These are phyloP conservation scores for Sitodiplosis mosellana DNA, from an alignment of 1,140 invertebrate species.

Conservation along the genomic window DNA sequence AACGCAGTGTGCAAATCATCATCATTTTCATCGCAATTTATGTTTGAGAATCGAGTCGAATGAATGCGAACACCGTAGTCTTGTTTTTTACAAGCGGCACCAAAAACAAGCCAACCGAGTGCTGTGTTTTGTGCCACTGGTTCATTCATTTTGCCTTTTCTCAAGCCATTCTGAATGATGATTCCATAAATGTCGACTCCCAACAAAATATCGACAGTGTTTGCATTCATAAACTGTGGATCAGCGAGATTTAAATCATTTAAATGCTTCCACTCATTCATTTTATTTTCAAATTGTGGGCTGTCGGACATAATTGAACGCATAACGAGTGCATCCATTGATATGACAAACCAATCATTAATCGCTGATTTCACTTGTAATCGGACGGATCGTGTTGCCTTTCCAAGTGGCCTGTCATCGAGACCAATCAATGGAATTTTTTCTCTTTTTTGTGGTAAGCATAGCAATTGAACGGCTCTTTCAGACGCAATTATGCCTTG, in stretches of 20 bases:
- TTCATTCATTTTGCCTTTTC: not conserved
- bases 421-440: too few relatives aligned
- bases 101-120: too few relatives aligned
- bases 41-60: not conserved
- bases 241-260: not conserved
- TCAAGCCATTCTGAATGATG: not conserved
- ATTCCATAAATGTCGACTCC: not conserved
- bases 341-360: too few relatives aligned
- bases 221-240: not conserved
- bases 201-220: not conserved
- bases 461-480: too few relatives aligned
- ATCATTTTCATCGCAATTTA: not conserved
- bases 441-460: too few relatives aligned
- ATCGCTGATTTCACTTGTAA: too few relatives aligned
- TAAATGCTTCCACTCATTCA: not conserved
- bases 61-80: not conserved
- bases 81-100: not conserved
- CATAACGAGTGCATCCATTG: too few relatives aligned
- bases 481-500: too few relatives aligned
- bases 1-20: conserved; percentile 1
- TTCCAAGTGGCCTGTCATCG: too few relatives aligned
- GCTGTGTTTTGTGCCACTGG: not conserved
- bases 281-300: not conserved
- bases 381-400: too few relatives aligned
- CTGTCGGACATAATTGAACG: not conserved